Base-by-base conservation (phyloP, 2,888 invertebrate species). In the Bhutanitis thaidina region DNA sequence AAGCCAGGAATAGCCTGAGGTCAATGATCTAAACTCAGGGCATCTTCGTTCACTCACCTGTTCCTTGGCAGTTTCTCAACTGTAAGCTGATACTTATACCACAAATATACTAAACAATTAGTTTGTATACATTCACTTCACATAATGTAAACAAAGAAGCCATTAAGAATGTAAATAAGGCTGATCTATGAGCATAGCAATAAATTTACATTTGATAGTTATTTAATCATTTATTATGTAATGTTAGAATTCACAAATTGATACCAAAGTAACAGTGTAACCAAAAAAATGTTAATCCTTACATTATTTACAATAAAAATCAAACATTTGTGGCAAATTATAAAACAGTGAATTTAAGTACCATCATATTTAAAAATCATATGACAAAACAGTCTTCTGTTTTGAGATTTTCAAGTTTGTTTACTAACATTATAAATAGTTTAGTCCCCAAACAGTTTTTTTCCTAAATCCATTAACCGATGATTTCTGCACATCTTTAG, bases 401-500 rank as follows among this genome's bases (percentile, higher is more conserved):
- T 27, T 15, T 14, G 9, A 29, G 5, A 10, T 29, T 25, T 39
- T 13, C 1, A 13, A 27, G 5, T 34, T 3, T 15, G n/a, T 10
- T 30, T 15, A 4, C 10, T 29, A 1, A 7, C 27, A 13, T 7
- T 32, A 25, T 15, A 40, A 34, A 36, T 43, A 52, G 57, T 58
- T 82, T 94, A 96, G 84, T 96, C 96, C 61, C 96, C 96, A 81
- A 96, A 96, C 57, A 96, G 91, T 76, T 94, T 93, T 85, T 96
- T 96, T 65, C 96, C 96, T 75, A 96, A 89, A 62, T 96, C 96
- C 96, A 96, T 96, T 82, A 96, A 92, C 69, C 96, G 91, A 78
- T 96, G 96, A 76, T 94, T 96, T 71, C 96, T 91, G 76, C 96
- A 96, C 64, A 95, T 95, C 59, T 94, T 93, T 37, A 96, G 85